Percentiles rank a stretch among this genome's conserved stretches.
Evolutionary conservation across 2,888 invertebrate species (phyloP).

Genomic region (Cephus rjabovi): DNA sequence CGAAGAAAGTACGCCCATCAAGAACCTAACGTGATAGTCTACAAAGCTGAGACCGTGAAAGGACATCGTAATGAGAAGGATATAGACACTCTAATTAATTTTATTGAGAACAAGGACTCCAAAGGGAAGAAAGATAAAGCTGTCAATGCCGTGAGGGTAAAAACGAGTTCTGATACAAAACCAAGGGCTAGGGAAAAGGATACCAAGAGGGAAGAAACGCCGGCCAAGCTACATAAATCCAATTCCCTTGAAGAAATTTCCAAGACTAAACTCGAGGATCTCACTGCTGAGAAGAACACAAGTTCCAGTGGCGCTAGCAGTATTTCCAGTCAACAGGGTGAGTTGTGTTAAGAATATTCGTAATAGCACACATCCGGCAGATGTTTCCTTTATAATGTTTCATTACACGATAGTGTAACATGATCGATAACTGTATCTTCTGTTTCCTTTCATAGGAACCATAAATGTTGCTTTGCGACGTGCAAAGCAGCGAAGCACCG

Average conservation of each 20-base stretch:
- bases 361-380: neutral
- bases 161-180: conserved; percentile 61
- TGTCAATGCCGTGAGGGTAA: conserved; percentile 55
- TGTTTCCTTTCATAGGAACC: conserved; percentile 30
- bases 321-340: conserved; percentile 61
- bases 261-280: conserved; percentile 79
- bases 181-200: conserved; percentile 64
- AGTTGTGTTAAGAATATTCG: conserved; percentile 16
- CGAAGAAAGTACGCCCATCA: conserved; percentile 57
- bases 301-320: conserved; percentile 60
- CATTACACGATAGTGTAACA: neutral
- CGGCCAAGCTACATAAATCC: conserved; percentile 74
- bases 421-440: neutral
- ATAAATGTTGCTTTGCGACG: conserved; percentile 55
- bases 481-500: conserved; percentile 60
- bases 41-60: conserved; percentile 73
- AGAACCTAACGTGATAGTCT: conserved; percentile 60
- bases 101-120: conserved; percentile 75
- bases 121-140: conserved; percentile 62
- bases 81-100: conserved; percentile 81
- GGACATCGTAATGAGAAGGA: conserved; percentile 85
- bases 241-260: conserved; percentile 86
- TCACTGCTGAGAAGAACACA: conserved; percentile 69
- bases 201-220: conserved; percentile 59
- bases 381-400: neutral